Percentiles rank a stretch among this genome's conserved stretches.
Evolutionary conservation across 2,113 vertebrate genomes (phyloP).

Genomic region (Gallinago undulata): DNA sequence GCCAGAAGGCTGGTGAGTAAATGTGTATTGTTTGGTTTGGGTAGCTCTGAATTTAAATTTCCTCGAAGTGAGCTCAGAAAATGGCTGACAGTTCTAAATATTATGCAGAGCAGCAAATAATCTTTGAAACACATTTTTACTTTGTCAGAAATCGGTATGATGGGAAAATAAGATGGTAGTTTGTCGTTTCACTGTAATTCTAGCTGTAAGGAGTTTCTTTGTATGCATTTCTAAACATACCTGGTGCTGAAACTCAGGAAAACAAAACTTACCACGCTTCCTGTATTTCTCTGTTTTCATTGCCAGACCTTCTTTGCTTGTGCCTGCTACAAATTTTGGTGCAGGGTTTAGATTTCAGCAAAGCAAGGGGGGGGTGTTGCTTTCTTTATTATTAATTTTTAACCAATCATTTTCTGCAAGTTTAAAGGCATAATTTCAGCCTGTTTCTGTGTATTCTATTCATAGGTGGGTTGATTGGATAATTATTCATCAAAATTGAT

Average conservation of each 20-base stretch:
- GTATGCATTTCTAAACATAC: not conserved
- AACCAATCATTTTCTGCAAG: not conserved
- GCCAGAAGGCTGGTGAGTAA: slow-evolving; percentile 87
- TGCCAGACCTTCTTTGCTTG: not conserved
- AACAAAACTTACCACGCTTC: not conserved
- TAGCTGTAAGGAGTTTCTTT: not conserved
- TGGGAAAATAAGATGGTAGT: not conserved
- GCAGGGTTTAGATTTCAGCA: not conserved
- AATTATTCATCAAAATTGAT: not conserved
- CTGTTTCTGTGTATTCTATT: not conserved
- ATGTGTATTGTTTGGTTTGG: not conserved
- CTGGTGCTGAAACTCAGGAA: not conserved
- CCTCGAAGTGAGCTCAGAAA: not conserved
- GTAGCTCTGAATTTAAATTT: not conserved
- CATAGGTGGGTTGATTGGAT: not conserved
- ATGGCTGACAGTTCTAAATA: not conserved
- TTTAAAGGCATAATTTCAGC: not conserved
- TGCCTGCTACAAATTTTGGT: not conserved
- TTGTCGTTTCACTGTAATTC: not conserved
- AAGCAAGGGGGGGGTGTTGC: not conserved
- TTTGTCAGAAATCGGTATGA: not conserved
- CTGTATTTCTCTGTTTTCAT: not conserved
- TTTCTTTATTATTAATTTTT: not conserved
- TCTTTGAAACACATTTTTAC: not conserved
- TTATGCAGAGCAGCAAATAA: not conserved